Conservation (phyloP, 2,797 vertebrate genomes). For the Bradypodion pumilum region DNA sequence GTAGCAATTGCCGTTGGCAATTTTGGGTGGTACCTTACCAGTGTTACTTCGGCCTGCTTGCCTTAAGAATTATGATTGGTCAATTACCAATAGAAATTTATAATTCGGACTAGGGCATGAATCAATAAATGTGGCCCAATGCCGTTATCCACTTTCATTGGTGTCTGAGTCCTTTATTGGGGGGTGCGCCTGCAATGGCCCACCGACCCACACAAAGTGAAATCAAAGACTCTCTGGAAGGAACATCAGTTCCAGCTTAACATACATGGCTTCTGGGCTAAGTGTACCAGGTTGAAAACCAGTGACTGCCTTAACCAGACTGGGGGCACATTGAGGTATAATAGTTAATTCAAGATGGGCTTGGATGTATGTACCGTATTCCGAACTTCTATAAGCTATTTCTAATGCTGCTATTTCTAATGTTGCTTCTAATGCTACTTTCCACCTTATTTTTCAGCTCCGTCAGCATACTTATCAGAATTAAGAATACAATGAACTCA, state of each 20-base stretch:
- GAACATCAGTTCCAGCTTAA: conserved; percentile 33
- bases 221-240: conserved; percentile 31
- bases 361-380: not conserved
- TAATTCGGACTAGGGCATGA: too few species aligned
- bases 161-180: too few species aligned
- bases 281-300: conserved; percentile 25
- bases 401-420: not conserved
- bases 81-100: too few species aligned
- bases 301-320: conserved; percentile 19
- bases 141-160: too few species aligned
- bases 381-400: not conserved
- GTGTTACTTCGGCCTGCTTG: too few species aligned
- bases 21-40: too few species aligned
- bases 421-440: too few species aligned
- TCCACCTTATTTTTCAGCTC: not conserved
- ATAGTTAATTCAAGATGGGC: not conserved
- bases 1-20: too few species aligned
- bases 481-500: too few species aligned
- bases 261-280: conserved; percentile 9
- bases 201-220: not conserved
- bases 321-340: not conserved
- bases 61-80: too few species aligned
- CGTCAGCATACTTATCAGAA: not conserved
- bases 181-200: too few species aligned
- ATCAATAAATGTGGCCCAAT: too few species aligned